Evolutionary conservation across 2,113 vertebrate genomes (phyloP).

Genomic region (Campylorhamphus procurvoides): DNA sequence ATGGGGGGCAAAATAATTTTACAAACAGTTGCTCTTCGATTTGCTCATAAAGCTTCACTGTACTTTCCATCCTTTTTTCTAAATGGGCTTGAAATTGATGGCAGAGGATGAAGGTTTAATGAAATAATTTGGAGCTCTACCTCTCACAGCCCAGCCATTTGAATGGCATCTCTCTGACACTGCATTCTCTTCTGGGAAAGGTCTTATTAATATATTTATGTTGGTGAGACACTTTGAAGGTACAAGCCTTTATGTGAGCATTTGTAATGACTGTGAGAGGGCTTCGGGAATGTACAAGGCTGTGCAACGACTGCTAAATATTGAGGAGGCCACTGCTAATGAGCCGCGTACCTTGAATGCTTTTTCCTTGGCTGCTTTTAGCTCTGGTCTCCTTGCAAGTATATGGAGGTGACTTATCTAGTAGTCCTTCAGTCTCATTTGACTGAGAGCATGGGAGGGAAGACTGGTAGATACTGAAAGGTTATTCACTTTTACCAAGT

Average conservation of each 20-base stretch:
- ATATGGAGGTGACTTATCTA: background rate
- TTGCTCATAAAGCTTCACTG: background rate
- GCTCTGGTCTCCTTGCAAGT: background rate
- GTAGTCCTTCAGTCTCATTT: constrained; percentile 9
- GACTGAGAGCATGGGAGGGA: constrained; percentile 1
- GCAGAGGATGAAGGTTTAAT: constrained; percentile 14
- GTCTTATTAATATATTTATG: constrained; percentile 30
- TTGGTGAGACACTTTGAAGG: constrained; percentile 1
- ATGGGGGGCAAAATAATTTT: constrained; percentile 1
- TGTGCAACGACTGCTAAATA: background rate
- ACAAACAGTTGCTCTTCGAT: background rate
- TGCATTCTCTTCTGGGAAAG: background rate
- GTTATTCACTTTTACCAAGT: constrained; percentile 31
- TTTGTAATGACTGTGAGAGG: constrained; percentile 1
- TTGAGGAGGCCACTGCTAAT: background rate
- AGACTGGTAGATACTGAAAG: constrained; percentile 15
- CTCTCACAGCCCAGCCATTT: constrained; percentile 18
- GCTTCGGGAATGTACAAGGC: background rate
- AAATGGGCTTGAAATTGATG: constrained; percentile 8
- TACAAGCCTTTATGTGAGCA: background rate
- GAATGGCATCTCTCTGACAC: constrained; percentile 25
- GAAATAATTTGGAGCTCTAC: background rate
- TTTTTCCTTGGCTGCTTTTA: background rate
- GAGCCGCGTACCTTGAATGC: background rate
- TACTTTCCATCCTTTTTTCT: background rate